Evolutionary conservation across 2,888 invertebrate genomes (phyloP).

Genomic region (Drepanosiphum platanoidis): DNA sequence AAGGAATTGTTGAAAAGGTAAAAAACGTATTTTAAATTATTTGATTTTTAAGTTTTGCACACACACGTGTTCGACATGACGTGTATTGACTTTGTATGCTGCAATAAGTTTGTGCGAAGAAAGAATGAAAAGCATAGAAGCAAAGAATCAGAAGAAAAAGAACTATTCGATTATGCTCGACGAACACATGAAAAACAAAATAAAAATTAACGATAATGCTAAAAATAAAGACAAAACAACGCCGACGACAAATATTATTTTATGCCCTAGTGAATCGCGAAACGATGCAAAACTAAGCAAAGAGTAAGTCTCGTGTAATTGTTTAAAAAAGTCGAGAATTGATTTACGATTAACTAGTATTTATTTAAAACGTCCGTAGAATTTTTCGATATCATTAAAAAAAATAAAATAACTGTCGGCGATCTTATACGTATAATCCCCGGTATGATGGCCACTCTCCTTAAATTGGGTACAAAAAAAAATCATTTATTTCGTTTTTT

Average conservation of each 20-base stretch:
- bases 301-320: background rate
- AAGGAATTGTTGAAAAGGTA: background rate
- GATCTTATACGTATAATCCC: no score
- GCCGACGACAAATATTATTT: background rate
- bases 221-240: background rate
- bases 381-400: no score
- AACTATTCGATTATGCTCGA: background rate
- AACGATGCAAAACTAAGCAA: background rate
- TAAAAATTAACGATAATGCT: background rate
- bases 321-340: background rate
- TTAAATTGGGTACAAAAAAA: no score
- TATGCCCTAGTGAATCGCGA: background rate
- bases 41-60: background rate
- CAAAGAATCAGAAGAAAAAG: background rate
- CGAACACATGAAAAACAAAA: background rate
- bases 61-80: background rate
- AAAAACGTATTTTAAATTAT: no score
- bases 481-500: no score
- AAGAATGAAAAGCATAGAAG: slow-evolving; percentile 23
- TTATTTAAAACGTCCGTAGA: no score
- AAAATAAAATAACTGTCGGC: no score
- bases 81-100: background rate
- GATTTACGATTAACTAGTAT: background rate
- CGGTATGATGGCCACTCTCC: no score
- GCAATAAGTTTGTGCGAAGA: background rate